Evolutionary conservation across 2,888 invertebrate genomes (phyloP), one percentile per base, ranked within the genome.

Genomic region (Cheilosia urbana): DNA sequence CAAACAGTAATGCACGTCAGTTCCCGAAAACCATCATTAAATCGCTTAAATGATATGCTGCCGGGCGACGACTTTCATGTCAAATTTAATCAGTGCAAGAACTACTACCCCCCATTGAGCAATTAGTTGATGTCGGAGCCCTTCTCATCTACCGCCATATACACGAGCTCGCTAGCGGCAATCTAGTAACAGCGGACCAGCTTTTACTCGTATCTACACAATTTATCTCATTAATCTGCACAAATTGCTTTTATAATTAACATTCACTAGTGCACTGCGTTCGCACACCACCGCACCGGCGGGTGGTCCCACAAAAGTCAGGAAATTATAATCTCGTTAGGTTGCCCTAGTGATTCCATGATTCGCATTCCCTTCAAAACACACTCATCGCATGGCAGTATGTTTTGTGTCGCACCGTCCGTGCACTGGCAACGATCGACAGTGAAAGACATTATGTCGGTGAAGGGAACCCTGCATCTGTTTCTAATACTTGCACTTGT

Each of bases 291-390:
- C 37, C 15, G 37, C 40, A 19, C 37, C 15, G 37, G 45, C 51
- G n/a, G 24, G 37, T n/a, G n/a, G 15, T 62, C 27, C 62, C 17
- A 45, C 45, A 9, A 62, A 63, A 47, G n/a, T n/a, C 55, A 37
- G 45, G 21, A 75, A 49, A 75, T 75, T 65, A 75, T 75, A 75
- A 65, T 75, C 75, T 65, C 75, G 53, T 65, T 57, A 65, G 57
- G 37, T 63, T 63, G 42, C 45, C 27, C 62, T 30, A 51, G 27
- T 34, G 45, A 63, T 55, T 73, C 3, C 34, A 53, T 53, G 45
- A 62, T 53, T 55, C n/a, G 21, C 30, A 21, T 47, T 42, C 24
- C 30, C 51, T 40, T 7, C 15, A 17, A 62, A 57, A 13, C 51
- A 63, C 34, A 19, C 15, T 30, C 45, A 13, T 21, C 30, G 47